Evolutionary conservation across 2,113 vertebrate genomes (phyloP).

Genomic region (Acanthochromis polyacanthus): DNA sequence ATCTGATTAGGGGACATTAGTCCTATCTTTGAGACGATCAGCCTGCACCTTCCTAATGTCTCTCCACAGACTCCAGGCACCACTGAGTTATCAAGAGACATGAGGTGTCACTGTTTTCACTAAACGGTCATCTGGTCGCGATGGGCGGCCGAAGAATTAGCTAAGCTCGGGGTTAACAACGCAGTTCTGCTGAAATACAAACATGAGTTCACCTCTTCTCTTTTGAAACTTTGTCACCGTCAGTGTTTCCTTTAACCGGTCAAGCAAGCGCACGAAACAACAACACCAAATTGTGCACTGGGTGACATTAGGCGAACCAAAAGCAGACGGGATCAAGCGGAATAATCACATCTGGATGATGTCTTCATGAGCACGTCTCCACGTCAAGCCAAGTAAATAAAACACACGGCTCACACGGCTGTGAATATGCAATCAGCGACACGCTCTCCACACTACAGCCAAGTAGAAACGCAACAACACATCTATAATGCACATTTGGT

Average conservation of each 20-base stretch:
- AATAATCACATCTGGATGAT: slow-evolving; percentile 76
- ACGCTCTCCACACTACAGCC: slow-evolving; percentile 48
- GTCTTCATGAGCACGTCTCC: slow-evolving; percentile 68
- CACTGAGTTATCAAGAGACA: slow-evolving; percentile 75
- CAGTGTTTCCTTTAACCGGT: slow-evolving; percentile 31
- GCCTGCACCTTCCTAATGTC: slow-evolving; percentile 88
- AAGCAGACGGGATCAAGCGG: slow-evolving; percentile 53
- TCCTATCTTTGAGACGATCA: slow-evolving; percentile 94
- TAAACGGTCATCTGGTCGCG: slow-evolving; percentile 61
- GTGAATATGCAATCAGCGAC: slow-evolving; percentile 61
- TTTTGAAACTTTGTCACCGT: slow-evolving; percentile 33
- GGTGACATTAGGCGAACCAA: slow-evolving; percentile 50
- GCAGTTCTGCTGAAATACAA: slow-evolving; percentile 7
- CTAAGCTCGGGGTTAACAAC: slow-evolving; percentile 48
- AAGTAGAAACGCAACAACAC: slow-evolving; percentile 61
- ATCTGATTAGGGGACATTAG: slow-evolving; percentile 99
- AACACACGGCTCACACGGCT: slow-evolving; percentile 42
- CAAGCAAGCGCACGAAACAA: slow-evolving; percentile 27
- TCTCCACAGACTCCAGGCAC: slow-evolving; percentile 80
- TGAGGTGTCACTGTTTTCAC: slow-evolving; percentile 45
- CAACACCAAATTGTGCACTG: slow-evolving; percentile 23
- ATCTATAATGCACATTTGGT: slow-evolving; percentile 80
- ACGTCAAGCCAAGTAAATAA: slow-evolving; percentile 61
- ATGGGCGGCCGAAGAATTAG: slow-evolving; percentile 58
- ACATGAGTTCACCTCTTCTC: slow-evolving; percentile 16